A percentile compares a stretch with the other conserved stretches of the same genome.
These are phyloP conservation scores for Celastrina argiolus DNA, from an alignment of 2,888 invertebrate genomes.

Conservation along the genomic window DNA sequence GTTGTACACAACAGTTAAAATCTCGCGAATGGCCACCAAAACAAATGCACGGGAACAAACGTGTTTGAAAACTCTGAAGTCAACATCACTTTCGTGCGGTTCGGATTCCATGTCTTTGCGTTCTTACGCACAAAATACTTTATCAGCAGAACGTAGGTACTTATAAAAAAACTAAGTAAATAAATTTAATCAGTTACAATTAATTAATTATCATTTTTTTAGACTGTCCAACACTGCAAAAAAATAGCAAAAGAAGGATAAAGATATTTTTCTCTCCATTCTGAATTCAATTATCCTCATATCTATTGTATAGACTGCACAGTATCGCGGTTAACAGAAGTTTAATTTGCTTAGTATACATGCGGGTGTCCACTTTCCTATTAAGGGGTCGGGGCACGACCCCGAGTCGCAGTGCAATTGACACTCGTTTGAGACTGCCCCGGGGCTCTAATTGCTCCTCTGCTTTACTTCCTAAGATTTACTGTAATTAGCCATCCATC, in stretches of 20 bases:
- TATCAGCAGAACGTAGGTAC: neutral
- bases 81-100: constrained; percentile 27
- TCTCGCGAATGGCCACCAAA: constrained; percentile 66
- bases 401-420: constrained; percentile 43
- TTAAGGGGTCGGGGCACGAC: constrained; percentile 53
- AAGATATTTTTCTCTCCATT: neutral
- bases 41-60: constrained; percentile 45
- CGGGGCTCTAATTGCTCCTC: constrained; percentile 45
- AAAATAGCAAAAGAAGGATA: neutral
- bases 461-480: constrained; percentile 23
- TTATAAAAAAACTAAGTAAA: too few species aligned
- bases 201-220: too few species aligned
- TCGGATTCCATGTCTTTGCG: constrained; percentile 30
- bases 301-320: constrained; percentile 14
- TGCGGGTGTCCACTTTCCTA: constrained; percentile 68
- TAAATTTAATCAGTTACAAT: too few species aligned
- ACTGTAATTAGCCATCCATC: neutral
- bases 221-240: too few species aligned
- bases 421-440: constrained; percentile 45
- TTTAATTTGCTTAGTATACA: constrained; percentile 51
- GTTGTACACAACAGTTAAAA: constrained; percentile 65
- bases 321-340: constrained; percentile 41
- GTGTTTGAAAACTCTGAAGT: constrained; percentile 37
- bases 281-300: neutral
- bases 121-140: constrained; percentile 19